Evolutionary conservation across 2,113 vertebrate species (phyloP), one percentile per base, ranked within the genome.

Genomic region (Percopsis transmontana): DNA sequence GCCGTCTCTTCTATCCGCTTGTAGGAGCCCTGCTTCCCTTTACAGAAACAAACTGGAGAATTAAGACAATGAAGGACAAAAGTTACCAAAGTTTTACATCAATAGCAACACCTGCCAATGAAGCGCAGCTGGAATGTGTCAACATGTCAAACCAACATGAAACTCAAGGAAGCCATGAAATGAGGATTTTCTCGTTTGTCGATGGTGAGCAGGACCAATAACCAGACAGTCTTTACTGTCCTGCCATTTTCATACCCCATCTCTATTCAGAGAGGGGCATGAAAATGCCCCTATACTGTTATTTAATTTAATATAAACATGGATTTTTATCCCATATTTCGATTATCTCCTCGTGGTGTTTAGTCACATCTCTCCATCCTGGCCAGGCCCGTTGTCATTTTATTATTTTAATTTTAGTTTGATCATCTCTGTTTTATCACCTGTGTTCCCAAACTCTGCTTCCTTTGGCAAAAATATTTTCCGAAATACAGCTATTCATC

Each of bases 121-220:
- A 82, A 88, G 62, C 76, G 72, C 76, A 83, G 81, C 86, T 83
- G 80, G 76, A 66, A 86, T 81, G 85, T 82, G 81, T 8, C 33
- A 81, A 76, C 18, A 52, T 24, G 65, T 82, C 73, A 70, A 24
- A 57, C 38, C 44, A 55, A 16, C 58, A 72, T 68, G 55, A 68
- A 83, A 85, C 57, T 72, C 62, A 89, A 87, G 56, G 50, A 86
- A 88, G 85, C 77, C 74, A 87, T 89, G 88, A 74, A 74, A 82
- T 87, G 82, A 82, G 76, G 58, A 65, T 9, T 75, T 60, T 73
- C 68, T 66, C 71, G 74, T 68, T 73, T 69, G 74, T 77, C 84
- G 69, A 78, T 79, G 80, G 74, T 82, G 81, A 79, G 71, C 63
- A 74, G 83, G 81, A 91, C 87, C 86, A 74, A 89, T 89, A 93